These are phyloP conservation scores for Cartodere bifasciata DNA, from an alignment of 2,888 invertebrate genomes.

Conservation along the genomic window DNA sequence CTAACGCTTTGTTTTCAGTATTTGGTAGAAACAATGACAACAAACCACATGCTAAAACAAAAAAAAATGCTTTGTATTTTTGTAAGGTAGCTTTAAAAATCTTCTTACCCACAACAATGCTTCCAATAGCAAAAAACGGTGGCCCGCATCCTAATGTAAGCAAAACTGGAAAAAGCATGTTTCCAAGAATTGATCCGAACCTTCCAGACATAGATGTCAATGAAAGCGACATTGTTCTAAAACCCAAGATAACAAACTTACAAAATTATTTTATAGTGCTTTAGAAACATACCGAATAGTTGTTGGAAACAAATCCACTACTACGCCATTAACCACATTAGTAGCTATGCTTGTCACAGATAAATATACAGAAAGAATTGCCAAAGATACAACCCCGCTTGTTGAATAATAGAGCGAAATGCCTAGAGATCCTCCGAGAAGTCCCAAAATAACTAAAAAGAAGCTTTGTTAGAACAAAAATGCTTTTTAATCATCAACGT, in stretches of 20 bases:
- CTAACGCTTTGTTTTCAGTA: conserved; percentile 16
- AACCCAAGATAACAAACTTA: conserved; percentile 19
- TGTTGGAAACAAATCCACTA: conserved; percentile 54
- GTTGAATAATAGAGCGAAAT: too few relatives aligned
- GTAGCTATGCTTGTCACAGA: conserved; percentile 42
- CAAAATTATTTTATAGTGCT: too few relatives aligned
- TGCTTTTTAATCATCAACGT: conserved; percentile 19
- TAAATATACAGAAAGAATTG: conserved; percentile 42
- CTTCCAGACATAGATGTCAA: conserved; percentile 57
- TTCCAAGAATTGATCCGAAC: conserved; percentile 56
- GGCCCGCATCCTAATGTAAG: conserved; percentile 54
- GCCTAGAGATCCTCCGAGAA: conserved; percentile 35
- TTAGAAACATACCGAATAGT: conserved; percentile 48
- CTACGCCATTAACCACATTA: conserved; percentile 48
- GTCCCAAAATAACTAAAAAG: conserved; percentile 22
- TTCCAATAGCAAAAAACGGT: conserved; percentile 52
- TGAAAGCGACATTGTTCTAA: conserved; percentile 58
- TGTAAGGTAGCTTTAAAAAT: too few relatives aligned
- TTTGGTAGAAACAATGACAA: conserved; percentile 19
- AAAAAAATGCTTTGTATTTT: not conserved
- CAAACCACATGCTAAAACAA: too few relatives aligned
- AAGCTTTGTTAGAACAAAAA: too few relatives aligned
- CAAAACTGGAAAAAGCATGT: conserved; percentile 56
- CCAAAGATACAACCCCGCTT: too few relatives aligned
- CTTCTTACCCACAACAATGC: conserved; percentile 14